Base-by-base conservation (phyloP, 1,140 invertebrate genomes). In the Trichonephila clavipes region DNA sequence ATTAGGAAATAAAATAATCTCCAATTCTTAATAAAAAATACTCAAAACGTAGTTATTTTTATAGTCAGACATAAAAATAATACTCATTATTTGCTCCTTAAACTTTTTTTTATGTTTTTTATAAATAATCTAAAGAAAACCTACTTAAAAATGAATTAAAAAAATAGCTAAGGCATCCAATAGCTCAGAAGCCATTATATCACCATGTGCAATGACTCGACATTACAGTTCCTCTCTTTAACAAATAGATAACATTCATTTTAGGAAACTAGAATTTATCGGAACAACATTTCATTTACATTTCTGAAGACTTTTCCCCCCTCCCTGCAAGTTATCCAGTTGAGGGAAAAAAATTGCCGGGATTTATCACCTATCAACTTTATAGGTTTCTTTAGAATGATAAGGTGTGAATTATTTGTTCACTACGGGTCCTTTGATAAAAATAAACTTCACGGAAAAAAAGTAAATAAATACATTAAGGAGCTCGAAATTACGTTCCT, bases 401-500 rank as follows among this genome's bases (percentile, higher is more conserved):
- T 85, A 90, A 81, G 72, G 88, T 81, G 88, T 90, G 72, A 90
- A 90, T 82, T 90, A 90, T 90, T 90, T 90, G 88, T 90, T 90
- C 69, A 58, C 44, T 66, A 24, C 58, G n/a, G 82, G 44, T 85
- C 88, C 88, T 89, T 89, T 89, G 59, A 66, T 58, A 81, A 59
- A 81, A 81, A 90, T 69, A 69, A 90, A 90, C 21, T 81, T 51
- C 10, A 40, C 44, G 21, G 5, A 24, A 28, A 28, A 88, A 69
- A 81, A 81, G 61, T 28, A 90, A 90, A 34, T 81, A 81, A 69
- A 24, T 61, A 72, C 51, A 77, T 90, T 77, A 90, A 82, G 88
- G 19, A 90, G 69, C 88, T 90, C 88, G 82, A 90, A 90, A 90
- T 90, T 90, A 90, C 88, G 88, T 82, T 61, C 58, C 5, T 61